Base-by-base conservation (phyloP, 2,888 invertebrate genomes). In the Drosophila setosimentum region DNA sequence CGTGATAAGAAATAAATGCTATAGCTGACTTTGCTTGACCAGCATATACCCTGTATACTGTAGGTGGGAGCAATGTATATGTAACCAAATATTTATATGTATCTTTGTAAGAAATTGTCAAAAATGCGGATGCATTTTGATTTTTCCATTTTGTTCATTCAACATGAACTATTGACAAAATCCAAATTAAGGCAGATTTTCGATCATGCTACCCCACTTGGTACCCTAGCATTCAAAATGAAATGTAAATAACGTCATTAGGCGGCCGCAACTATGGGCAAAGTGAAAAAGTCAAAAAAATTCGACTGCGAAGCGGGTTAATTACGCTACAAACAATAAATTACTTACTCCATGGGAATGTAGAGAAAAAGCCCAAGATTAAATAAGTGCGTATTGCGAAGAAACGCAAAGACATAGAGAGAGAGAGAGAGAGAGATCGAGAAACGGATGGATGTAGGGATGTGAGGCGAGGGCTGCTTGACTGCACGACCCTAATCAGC, bases 301-400 rank as follows among this genome's bases (percentile, higher is more conserved):
- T 55, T 75, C 70, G 72, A 75, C 78, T 78, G 73, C 72, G 66
- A 70, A 78, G 71, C 74, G 75, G 79, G 88, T 89, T 89, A 89
- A 91, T 87, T 91, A 90, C 79, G 80, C 79, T 75, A 84, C 79
- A 90, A 78, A 83, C 73, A 87, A 84, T 91, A 87, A 91, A 84
- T 91, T 90, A 80, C 80, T 80, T 68, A 69, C 55, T 55, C 60
- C 48, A 66, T 51, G 67, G 73, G 73, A 76, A 73, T 55, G 69
- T 50, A 29, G 21, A 58, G 13, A 54, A 54, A 27, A 66, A 58
- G n/a, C n/a, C 35, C 45, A 62, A 62, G 55, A 70, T 45, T 32
- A 62, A 62, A 61, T 71, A 51, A 33, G 55, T 37, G 62, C 29
- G 11, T 27, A 6, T 18, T 18, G 37, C 40, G 10, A 33, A 59